phyloP scores from a whole-genome alignment of 2,113 vertebrate species.

The Cavia aperea region DNA sequence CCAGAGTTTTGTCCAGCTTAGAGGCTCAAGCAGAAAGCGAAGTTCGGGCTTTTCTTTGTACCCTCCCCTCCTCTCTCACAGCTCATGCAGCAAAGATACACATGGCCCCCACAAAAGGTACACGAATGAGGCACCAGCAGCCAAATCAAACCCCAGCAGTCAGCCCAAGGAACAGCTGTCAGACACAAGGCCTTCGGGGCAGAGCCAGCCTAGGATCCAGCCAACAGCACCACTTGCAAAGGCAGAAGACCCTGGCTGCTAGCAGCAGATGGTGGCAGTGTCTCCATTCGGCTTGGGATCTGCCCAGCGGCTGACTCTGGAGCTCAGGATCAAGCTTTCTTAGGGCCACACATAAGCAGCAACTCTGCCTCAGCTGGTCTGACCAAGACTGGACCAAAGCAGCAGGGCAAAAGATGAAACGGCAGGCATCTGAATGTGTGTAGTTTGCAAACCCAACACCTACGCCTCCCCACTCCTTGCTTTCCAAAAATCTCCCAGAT shows the following conservation, averaged over 20 bases:
- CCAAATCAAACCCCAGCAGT: slow-evolving; percentile 19
- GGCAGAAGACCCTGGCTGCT: neutral
- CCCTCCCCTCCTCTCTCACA: neutral
- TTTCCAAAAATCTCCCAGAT: neutral
- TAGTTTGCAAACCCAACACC: neutral
- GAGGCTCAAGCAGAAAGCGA: neutral
- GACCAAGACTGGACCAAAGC: neutral
- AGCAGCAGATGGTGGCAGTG: neutral
- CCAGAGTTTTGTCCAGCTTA: neutral
- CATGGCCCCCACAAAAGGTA: neutral
- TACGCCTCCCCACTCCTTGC: neutral
- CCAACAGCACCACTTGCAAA: neutral
- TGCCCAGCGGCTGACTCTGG: neutral
- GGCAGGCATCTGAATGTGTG: neutral
- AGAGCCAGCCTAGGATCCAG: neutral
- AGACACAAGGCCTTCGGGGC: neutral
- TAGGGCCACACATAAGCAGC: neutral
- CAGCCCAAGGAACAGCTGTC: neutral
- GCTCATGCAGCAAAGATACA: neutral
- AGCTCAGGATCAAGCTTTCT: neutral
- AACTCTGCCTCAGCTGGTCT: too few relatives aligned
- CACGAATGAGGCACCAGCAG: neutral
- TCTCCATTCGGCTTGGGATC: neutral
- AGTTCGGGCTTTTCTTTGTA: neutral
- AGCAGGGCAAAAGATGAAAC: neutral